Percentiles rank a stretch among this genome's conserved stretches.
Evolutionary conservation across 2,797 vertebrate species (phyloP).

Genomic region (Euphonia xanthogaster): DNA sequence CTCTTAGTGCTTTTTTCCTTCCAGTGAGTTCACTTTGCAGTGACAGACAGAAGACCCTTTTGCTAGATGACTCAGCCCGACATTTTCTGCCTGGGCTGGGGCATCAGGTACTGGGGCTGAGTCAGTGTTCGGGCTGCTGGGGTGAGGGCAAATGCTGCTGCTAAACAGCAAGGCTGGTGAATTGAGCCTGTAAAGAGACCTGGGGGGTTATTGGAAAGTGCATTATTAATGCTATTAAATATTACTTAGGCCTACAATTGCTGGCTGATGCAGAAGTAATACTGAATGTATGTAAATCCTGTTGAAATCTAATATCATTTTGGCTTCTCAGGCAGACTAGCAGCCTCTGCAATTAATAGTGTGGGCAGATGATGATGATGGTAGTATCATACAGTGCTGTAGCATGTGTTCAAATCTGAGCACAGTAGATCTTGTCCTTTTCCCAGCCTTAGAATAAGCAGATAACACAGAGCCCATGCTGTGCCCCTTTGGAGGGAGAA

Average conservation of each 20-base stretch:
- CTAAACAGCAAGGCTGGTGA: constrained; percentile 36
- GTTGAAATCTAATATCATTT: constrained; percentile 85
- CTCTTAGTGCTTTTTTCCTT: neutral
- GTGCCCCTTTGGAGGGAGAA: neutral
- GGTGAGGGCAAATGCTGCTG: neutral
- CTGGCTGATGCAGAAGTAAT: constrained; percentile 75
- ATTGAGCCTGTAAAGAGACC: constrained; percentile 69
- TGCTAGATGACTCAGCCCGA: neutral
- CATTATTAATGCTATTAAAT: constrained; percentile 78
- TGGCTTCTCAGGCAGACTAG: constrained; percentile 80
- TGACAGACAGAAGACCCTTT: neutral
- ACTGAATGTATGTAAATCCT: constrained; percentile 85
- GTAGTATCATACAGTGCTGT: constrained; percentile 72
- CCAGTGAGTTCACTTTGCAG: neutral
- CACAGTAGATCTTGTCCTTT: neutral
- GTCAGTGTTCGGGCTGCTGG: neutral
- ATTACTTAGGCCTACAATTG: constrained; percentile 80
- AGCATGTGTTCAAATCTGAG: constrained; percentile 31
- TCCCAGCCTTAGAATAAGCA: neutral
- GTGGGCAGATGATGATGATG: constrained; percentile 80
- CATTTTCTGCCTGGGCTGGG: neutral
- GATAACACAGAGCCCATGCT: neutral
- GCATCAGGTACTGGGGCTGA: neutral
- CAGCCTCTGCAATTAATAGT: constrained; percentile 81
- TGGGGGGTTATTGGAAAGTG: constrained; percentile 51